These are phyloP conservation scores for Ptychochromis oligacanthus DNA, from an alignment of 2,113 vertebrate species.

Conservation along the genomic window DNA sequence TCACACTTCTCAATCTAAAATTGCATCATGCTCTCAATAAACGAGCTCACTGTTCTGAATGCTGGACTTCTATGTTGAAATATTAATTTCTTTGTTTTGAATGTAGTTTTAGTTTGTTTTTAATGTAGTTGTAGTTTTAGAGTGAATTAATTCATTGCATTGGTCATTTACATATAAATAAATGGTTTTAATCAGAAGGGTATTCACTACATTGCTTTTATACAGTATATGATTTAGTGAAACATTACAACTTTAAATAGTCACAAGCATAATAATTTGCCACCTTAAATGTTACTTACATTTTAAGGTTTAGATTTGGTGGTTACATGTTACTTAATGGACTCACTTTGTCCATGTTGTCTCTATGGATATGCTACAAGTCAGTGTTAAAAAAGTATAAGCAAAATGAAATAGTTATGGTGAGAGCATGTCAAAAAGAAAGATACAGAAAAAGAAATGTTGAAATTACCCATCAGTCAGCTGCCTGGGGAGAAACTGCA, in stretches of 20 bases:
- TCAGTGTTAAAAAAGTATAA: background rate
- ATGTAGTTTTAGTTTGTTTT: background rate
- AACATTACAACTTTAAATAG: too few species aligned
- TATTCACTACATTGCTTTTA: background rate
- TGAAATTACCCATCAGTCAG: constrained; percentile 6
- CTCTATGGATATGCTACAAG: background rate
- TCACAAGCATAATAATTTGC: background rate
- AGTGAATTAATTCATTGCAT: background rate
- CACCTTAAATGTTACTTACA: background rate
- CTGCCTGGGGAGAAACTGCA: constrained; percentile 10
- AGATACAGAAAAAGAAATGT: background rate
- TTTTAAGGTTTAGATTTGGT: background rate
- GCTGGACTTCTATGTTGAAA: background rate
- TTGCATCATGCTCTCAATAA: background rate
- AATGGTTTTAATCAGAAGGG: background rate
- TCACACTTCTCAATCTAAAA: background rate
- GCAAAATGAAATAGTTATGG: background rate
- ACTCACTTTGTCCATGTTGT: background rate
- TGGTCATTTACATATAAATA: background rate
- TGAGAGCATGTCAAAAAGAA: background rate
- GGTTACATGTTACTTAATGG: background rate
- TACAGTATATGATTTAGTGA: too few species aligned
- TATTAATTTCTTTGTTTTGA: background rate
- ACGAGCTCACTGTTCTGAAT: background rate
- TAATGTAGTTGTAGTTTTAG: background rate